Base-by-base conservation (phyloP, 2,113 vertebrate species). In the Argyrosomus japonicus region DNA sequence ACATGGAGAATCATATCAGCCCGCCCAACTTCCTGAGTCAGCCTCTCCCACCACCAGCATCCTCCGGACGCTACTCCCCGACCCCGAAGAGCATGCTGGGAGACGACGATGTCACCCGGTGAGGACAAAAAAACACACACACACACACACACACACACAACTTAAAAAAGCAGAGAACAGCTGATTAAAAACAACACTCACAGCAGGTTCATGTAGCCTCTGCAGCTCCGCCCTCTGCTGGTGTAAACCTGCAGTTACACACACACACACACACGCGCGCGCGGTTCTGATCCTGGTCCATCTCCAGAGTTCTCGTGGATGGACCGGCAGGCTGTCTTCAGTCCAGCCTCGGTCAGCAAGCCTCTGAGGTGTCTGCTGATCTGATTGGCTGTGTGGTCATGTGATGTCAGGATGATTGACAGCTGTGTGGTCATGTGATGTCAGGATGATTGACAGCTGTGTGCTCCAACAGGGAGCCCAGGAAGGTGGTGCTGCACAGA, bases 71-170 rank as follows among this genome's bases (percentile, higher is more conserved):
- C 70, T 98, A 96, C 45, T 99, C 97, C 0, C 97, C 97, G 5
- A 92, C 97, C 65, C 96, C 97, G 5, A 99, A 97, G 95, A 95
- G 94, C 93, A 90, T 95, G 85, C 93, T 96, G 81, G 97, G 96
- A 90, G 97, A 99, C 27, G 97, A 99, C 48, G 97, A 99, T 67
- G 95, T 97, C 85, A 96, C 96, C 67, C 96, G 97, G 98, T 99
- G 96, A 95, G 89, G 27, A 79, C 15, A 7, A 3, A 18, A 6
- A 6, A 6, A 11, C 5, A 40, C 50, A 53, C 45, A 47, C 11
- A 47, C 12, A 45, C 12, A 11, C 48, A 32, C 48, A 19, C 43
- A 45, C 8, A 45, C 12, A 45, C 12, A 10, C n/a, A n/a, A n/a
- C 48, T 50, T 45, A 11, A 45, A 45, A 45, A 12, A 12, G 43